Conservation (phyloP, 2,797 vertebrate species). For the Knipowitschia caucasica region DNA sequence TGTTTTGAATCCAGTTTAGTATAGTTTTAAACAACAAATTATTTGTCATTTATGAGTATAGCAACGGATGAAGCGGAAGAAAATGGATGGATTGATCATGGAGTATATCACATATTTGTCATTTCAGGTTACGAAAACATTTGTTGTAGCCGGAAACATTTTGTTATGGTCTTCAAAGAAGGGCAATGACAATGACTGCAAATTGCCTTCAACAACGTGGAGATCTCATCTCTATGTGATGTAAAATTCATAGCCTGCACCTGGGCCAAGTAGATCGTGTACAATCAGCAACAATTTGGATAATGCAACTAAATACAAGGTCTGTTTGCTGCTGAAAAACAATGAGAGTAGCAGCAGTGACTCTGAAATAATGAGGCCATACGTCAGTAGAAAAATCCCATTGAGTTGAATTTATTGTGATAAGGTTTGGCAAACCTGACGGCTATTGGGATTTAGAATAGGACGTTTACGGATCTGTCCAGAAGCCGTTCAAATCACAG, state of each 20-base stretch:
- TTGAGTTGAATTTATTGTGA: slow-evolving; percentile 19
- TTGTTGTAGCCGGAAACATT: too few relatives aligned
- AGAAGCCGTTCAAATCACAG: slow-evolving; percentile 57
- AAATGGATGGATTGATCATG: too few relatives aligned
- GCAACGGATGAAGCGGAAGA: too few relatives aligned
- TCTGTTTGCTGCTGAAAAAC: not conserved
- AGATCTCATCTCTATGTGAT: slow-evolving; percentile 18
- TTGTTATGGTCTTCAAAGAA: too few relatives aligned
- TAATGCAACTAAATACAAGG: not conserved
- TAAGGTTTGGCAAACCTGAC: slow-evolving; percentile 35
- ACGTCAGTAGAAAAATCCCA: not conserved
- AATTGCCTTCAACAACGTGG: slow-evolving; percentile 11
- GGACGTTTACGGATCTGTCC: slow-evolving; percentile 35
- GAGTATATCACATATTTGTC: too few relatives aligned
- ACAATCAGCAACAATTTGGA: slow-evolving; percentile 2
- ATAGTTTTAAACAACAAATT: too few relatives aligned
- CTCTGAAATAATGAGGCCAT: not conserved
- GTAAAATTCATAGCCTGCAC: slow-evolving; percentile 29
- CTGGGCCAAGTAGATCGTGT: slow-evolving; percentile 22
- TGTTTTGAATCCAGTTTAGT: too few relatives aligned
- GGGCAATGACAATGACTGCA: slow-evolving; percentile 27
- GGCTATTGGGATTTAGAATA: slow-evolving; percentile 35
- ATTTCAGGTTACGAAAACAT: too few relatives aligned
- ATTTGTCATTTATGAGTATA: too few relatives aligned
- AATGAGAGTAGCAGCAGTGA: not conserved